Evolutionary conservation across 1,140 invertebrate genomes (phyloP), one percentile per base, ranked within the genome.

Genomic region (Pseudobourletiella spinata): DNA sequence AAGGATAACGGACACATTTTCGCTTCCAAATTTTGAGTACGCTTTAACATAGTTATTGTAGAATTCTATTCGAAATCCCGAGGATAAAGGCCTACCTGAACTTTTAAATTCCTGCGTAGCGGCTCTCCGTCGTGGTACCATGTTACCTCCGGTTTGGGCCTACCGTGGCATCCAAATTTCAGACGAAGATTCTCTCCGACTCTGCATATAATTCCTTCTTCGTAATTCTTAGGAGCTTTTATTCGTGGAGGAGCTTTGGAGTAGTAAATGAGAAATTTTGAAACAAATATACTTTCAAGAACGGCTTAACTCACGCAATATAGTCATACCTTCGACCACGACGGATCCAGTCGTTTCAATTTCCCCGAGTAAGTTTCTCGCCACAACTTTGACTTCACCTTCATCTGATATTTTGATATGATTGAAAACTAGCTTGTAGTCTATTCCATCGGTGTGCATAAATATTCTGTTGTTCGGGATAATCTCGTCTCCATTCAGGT

Each of bases 101-200:
- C 20, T 6, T 55, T 55, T 15, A n/a, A 3, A 14, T 55, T 30
- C 22, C 52, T 32, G 6, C n/a, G n/a, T 3, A 84, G 66, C 58
- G 76, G 74, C 69, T 91, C 85, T 16, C 88, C 87, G 70, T 97
- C 86, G 71, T 94, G 88, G 30, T 83, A 82, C 93, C 93, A 98
- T 43, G 28, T 29, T 1, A 92, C 81, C 3, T 77, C 79, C 1
- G 93, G 92, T 35, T 82, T 77, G 4, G 95, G 95, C 71, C 87
- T 84, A 8, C 92, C 94, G 29, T 88, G 89, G 58, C 95, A 84
- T 1, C 89, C 88, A 44, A 94, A 88, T 75, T 92, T 93, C 1
- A 98, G 73, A 54, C 87, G 84, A 29, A 96, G 82, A 2, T 85
- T 86, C 78, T 94, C 90, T 57, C 87, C 88, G 57, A 89, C 86